Evolutionary conservation across 2,888 invertebrate genomes (phyloP), one percentile per base, ranked within the genome.

Genomic region (Lampropteryx suffumata): DNA sequence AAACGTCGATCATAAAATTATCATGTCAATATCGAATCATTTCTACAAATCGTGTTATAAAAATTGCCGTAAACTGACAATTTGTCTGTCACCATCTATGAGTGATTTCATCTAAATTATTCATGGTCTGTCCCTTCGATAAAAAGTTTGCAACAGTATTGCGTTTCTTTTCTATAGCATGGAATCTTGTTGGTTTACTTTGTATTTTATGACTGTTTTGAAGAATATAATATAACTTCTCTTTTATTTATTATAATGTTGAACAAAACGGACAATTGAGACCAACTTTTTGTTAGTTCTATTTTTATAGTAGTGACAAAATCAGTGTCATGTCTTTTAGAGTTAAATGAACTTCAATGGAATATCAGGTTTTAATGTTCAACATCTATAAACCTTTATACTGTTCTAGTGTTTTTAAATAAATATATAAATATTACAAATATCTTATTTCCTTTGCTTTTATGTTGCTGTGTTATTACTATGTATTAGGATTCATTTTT

Each of bases 91-190:
- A 65, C 59, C 59, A 58, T 62, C 57, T 60, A 62, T 61, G 51
- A 50, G 51, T 50, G 49, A 40, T 35, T 44, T 29, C 35, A 54
- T 60, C 56, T 67, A 65, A 62, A 64, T 67, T 67, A 71, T 71
- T 71, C 65, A 67, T 63, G 50, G 49, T 45, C 40, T 50, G 65
- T 61, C 67, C 62, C 60, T 61, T 40, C 62, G 59, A 67, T 66
- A 66, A 62, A 58, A 61, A 61, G 39, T 57, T 57, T 27, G 48
- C 35, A 45, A 42, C 34, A 24, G 61, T 64, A 55, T 61, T 2
- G 21, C 21, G 27, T 33, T 39, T 34, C 13, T 35, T 34, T 36
- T 17, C 21, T 14, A 32, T 27, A 37, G 8, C 21, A 21, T 24
- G 24, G 12, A 24, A 12, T 14, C 8, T 37, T 39, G 29, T 17